These are phyloP conservation scores for Augiades crinisus DNA, from an alignment of 2,888 invertebrate genomes.

Conservation along the genomic window DNA sequence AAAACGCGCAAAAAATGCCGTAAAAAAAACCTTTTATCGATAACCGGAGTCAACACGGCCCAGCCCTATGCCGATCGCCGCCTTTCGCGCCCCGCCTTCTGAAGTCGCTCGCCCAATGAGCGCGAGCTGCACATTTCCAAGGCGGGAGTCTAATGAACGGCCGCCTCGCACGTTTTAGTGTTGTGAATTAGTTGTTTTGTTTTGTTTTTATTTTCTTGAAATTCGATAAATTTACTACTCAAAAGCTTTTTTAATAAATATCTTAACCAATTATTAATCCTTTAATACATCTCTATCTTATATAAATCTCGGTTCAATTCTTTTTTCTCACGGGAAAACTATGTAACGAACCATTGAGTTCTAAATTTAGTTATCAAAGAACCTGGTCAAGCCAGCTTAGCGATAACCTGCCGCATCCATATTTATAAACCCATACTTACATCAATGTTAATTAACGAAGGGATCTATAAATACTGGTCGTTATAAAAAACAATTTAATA, in stretches of 20 bases:
- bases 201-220: conserved; percentile 48
- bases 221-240: too few relatives aligned
- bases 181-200: conserved; percentile 68
- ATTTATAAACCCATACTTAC: conserved; percentile 16
- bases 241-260: too few relatives aligned
- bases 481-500: conserved; percentile 5
- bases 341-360: not conserved
- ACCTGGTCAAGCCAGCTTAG: conserved; percentile 6
- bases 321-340: conserved; percentile 11
- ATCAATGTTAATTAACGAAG: conserved; percentile 18
- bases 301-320: too few relatives aligned
- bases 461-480: conserved; percentile 15
- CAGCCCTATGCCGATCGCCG: conserved; percentile 60
- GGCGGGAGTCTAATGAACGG: conserved; percentile 48
- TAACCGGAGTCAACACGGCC: conserved; percentile 49
- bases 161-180: conserved; percentile 69
- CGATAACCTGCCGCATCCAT: conserved; percentile 11
- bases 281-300: too few relatives aligned
- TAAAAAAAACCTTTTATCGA: conserved; percentile 67
- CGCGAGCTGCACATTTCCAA: conserved; percentile 38
- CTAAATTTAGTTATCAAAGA: conserved; percentile 23
- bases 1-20: conserved; percentile 48
- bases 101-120: conserved; percentile 53
- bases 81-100: conserved; percentile 59
- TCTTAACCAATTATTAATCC: too few relatives aligned